These are phyloP conservation scores for Dryadula phaetusa DNA, from an alignment of 2,888 invertebrate species.

Conservation along the genomic window DNA sequence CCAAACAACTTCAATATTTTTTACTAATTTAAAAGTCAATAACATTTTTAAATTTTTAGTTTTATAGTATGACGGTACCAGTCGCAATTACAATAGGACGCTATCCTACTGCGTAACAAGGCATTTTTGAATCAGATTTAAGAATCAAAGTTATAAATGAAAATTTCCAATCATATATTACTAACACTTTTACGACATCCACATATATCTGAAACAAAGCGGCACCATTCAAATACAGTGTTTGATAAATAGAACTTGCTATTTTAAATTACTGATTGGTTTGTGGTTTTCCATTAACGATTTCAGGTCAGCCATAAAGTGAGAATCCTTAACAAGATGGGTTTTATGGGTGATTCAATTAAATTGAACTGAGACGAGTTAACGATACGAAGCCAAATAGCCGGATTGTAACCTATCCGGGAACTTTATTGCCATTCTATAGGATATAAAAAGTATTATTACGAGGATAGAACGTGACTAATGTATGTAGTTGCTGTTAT, in stretches of 20 bases:
- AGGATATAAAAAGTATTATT: constrained; percentile 1
- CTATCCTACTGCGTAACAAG: too few relatives aligned
- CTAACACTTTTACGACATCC: too few relatives aligned
- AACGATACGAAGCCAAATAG: constrained; percentile 20
- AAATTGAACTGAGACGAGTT: constrained; percentile 24
- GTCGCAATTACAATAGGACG: too few relatives aligned
- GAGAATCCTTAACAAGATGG: constrained; percentile 33
- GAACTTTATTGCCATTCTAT: constrained; percentile 20
- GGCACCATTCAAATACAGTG: not conserved
- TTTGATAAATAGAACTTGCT: not conserved
- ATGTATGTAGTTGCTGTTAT: not conserved
- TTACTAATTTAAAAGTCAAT: too few relatives aligned
- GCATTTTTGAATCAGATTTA: too few relatives aligned
- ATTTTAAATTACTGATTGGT: constrained; percentile 16
- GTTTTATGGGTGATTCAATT: constrained; percentile 40
- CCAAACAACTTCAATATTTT: too few relatives aligned
- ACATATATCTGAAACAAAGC: not conserved
- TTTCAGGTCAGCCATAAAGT: constrained; percentile 29
- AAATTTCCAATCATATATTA: too few relatives aligned
- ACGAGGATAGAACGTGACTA: not conserved
- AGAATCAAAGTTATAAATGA: too few relatives aligned
- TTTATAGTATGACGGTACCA: too few relatives aligned
- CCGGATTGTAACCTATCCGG: constrained; percentile 14
- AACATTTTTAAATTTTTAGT: too few relatives aligned
- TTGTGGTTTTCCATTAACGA: constrained; percentile 28